phyloP scores from a whole-genome alignment of 1,140 invertebrate genomes.

The Phymorhynchus buccinoides region DNA sequence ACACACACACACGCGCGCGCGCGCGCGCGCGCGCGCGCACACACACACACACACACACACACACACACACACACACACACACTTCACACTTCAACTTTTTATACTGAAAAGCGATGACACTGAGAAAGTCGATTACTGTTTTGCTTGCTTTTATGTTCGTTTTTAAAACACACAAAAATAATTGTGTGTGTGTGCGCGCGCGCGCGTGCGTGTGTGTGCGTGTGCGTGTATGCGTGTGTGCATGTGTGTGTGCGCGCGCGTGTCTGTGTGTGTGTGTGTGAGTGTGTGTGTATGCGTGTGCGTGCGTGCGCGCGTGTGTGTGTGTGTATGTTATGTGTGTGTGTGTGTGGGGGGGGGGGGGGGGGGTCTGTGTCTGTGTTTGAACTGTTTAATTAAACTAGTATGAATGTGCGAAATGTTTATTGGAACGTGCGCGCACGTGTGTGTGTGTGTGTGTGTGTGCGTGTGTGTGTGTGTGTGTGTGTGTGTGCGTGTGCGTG shows the following conservation, averaged over 20 bases:
- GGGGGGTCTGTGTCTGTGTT: neutral
- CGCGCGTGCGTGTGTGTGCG: neutral
- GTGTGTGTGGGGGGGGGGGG: neutral
- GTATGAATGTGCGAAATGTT: too few species aligned
- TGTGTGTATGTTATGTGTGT: neutral
- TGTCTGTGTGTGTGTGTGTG: neutral
- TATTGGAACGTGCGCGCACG: neutral
- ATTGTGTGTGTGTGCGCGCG: neutral
- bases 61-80: too few species aligned
- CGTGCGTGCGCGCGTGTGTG: neutral
- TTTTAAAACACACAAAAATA: too few species aligned
- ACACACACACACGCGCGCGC: too few species aligned
- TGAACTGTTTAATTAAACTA: too few species aligned
- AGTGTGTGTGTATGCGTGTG: neutral
- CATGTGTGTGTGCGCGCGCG: neutral
- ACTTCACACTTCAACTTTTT: too few species aligned
- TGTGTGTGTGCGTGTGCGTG: conserved; percentile 2
- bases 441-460: neutral
- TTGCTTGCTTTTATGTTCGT: too few species aligned
- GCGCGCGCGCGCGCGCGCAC: too few species aligned
- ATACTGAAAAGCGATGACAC: too few species aligned
- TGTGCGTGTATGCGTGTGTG: neutral
- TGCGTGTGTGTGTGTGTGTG: neutral
- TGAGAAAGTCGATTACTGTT: too few species aligned
- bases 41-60: too few species aligned